Evolutionary conservation across 37 sponge, comb jelly and placozoan species (phyloP).

Genomic region (Halichondria panicea): DNA sequence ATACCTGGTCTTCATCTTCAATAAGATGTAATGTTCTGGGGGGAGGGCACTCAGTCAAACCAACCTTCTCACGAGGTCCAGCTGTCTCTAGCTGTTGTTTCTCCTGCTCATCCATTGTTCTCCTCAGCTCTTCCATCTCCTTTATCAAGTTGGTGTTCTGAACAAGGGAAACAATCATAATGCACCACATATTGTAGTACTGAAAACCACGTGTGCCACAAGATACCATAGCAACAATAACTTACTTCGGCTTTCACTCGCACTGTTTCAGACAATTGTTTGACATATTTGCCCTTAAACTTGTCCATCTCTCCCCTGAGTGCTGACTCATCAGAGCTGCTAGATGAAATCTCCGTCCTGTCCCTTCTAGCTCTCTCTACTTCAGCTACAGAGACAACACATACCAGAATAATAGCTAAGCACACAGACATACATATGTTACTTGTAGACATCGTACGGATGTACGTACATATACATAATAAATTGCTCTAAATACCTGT

Average conservation of each 20-base stretch:
- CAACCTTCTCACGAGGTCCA: slow-evolving; percentile 14
- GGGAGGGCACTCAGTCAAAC: background rate
- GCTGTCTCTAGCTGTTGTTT: background rate
- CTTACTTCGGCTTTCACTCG: slow-evolving; percentile 1
- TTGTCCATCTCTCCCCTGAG: background rate
- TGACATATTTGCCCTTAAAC: background rate
- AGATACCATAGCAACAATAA: background rate
- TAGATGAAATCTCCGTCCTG: no score
- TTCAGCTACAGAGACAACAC: no score
- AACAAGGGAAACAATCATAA: background rate
- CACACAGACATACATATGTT: background rate
- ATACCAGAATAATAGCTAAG: background rate
- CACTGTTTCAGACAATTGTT: background rate
- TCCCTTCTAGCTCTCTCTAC: no score
- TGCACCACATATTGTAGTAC: background rate
- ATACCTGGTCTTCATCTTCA: slow-evolving; percentile 27
- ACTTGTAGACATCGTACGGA: background rate
- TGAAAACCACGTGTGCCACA: background rate
- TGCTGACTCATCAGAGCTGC: no score
- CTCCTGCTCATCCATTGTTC: background rate
- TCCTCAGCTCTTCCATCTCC: background rate
- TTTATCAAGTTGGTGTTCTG: background rate
- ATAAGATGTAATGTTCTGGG: background rate
- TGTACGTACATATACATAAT: background rate
- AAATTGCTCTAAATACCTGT: no score